Evolutionary conservation across 2,113 vertebrate species (phyloP), one percentile per base, ranked within the genome.

Genomic region (Lycocorax pyrrhopterus): DNA sequence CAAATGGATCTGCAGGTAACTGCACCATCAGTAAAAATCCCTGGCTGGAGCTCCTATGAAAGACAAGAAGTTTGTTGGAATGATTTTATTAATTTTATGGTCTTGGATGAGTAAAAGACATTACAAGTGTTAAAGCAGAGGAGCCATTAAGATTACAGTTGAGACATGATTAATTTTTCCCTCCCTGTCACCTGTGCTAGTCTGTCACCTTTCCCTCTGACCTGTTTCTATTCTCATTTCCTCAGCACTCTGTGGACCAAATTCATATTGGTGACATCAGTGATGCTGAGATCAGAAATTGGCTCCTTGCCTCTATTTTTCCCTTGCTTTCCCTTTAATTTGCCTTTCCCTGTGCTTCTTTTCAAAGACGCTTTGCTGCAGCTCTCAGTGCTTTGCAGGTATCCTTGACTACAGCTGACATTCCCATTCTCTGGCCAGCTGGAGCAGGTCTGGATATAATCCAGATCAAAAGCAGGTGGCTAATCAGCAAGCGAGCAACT

Each of bases 351-450:
- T 67, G 43, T 26, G 37, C 33, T 72, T 64, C 37, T 83, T 71
- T 86, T 86, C 73, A 84, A 93, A 94, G 63, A 59, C 67, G 77
- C 74, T 94, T 92, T 6, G 3, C 94, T 92, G 88, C 79, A 93
- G 94, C 53, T 87, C 49, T 64, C 94, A 56, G 49, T 73, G 69
- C 56, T 94, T 94, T 93, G 87, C 95, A 96, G 93, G 95, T 97
- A 96, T 95, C 95, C 97, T 95, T 97, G 95, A 96, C 97, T 97
- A 96, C 96, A 96, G 87, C 83, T 89, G 80, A 91, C 41, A 95
- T 80, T 96, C 77, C 44, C 64, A 69, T 18, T 83, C 78, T 79
- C 89, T 9, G 19, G 89, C 95, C 94, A 94, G 94, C 91, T 95
- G 93, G 91, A 97, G 78, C 60, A 85, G 63, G 56, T 90, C 84